Conservation (phyloP, 2,888 invertebrate genomes). For the Trichopria drosophilae region DNA sequence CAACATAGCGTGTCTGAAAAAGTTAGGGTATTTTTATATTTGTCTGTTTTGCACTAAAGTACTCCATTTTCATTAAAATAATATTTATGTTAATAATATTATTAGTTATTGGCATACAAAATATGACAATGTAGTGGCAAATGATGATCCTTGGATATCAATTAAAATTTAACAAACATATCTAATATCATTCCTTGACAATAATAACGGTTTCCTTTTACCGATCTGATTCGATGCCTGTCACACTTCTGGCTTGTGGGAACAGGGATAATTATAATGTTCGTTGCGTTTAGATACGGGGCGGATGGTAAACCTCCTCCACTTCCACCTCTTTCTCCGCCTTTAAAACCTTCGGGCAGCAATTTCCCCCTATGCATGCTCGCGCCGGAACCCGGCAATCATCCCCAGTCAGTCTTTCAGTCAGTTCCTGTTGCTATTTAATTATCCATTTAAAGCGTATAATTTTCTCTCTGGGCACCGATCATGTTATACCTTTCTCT, state of each 20-base stretch:
- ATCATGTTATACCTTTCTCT: conserved; percentile 23
- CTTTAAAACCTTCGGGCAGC: conserved; percentile 49
- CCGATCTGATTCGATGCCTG: conserved; percentile 33
- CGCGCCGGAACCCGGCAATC: conserved; percentile 58
- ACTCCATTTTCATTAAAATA: no score
- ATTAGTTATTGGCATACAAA: no score
- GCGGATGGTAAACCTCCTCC: conserved; percentile 51
- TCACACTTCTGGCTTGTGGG: conserved; percentile 49
- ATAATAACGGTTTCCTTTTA: conserved; percentile 33
- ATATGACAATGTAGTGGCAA: no score
- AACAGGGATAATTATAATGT: conserved; percentile 57
- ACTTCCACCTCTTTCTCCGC: conserved; percentile 29
- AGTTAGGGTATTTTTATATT: no score
- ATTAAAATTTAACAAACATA: no score
- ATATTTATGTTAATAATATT: no score
- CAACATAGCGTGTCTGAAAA: no score
- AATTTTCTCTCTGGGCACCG: conserved; percentile 51
- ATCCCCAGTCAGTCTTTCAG: conserved; percentile 58
- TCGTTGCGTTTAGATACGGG: conserved; percentile 52
- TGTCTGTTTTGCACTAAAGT: no score
- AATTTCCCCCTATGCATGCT: conserved; percentile 44
- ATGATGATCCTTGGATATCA: no score
- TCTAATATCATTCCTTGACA: conserved; percentile 30
- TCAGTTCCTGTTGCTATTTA: conserved; percentile 59
- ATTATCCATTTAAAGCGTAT: conserved; percentile 59